A percentile compares a stretch with the other conserved stretches of the same genome.
Evolutionary conservation across 2,888 invertebrate species (phyloP).

Genomic region (Cephus spinipes): DNA sequence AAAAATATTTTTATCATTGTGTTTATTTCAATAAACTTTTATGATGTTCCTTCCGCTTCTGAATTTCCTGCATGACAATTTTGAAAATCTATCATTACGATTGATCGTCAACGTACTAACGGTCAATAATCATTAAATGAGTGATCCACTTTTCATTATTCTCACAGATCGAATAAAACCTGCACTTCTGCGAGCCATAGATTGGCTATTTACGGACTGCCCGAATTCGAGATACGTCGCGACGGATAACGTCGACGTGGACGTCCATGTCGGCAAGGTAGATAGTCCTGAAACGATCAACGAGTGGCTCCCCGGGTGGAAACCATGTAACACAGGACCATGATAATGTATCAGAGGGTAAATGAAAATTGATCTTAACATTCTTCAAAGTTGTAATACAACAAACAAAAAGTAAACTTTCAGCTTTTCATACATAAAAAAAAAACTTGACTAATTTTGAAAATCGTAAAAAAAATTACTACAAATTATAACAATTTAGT

Average conservation of each 20-base stretch:
- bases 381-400: too few species aligned
- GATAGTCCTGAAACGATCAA: conserved; percentile 22
- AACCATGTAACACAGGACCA: background rate
- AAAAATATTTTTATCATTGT: background rate
- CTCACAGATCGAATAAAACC: conserved; percentile 44
- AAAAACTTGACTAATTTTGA: too few species aligned
- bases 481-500: too few species aligned
- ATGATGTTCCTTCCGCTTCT: background rate
- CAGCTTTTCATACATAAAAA: too few species aligned
- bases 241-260: conserved; percentile 17
- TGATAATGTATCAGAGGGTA: background rate
- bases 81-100: background rate
- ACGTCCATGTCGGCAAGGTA: conserved; percentile 38
- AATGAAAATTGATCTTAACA: background rate
- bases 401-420: too few species aligned
- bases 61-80: background rate
- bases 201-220: conserved; percentile 52
- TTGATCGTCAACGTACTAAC: background rate
- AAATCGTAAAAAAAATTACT: too few species aligned
- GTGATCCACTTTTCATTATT: background rate
- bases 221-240: conserved; percentile 22
- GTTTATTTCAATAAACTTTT: background rate
- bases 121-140: background rate
- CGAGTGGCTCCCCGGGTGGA: conserved; percentile 34
- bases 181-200: conserved; percentile 36